Percentiles rank a stretch among this genome's conserved stretches.
Conservation (phyloP, 1,140 invertebrate genomes). For the Rhopalosiphum maidis region DNA sequence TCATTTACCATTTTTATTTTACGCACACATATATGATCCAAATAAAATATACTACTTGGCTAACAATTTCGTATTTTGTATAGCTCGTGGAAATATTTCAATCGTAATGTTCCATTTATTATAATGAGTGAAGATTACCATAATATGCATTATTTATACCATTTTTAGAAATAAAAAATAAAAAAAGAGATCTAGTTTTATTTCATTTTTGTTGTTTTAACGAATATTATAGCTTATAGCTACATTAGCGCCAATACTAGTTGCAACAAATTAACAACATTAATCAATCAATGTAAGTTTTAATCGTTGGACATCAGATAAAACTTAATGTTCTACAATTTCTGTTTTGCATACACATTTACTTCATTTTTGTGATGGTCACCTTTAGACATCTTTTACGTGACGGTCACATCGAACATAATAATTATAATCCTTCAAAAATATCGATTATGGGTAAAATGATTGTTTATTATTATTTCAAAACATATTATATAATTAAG, state of each 20-base stretch:
- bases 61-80: neutral
- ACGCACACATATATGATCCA: neutral
- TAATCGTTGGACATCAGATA: neutral
- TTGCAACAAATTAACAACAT: neutral
- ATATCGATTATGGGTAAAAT: neutral
- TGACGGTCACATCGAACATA: neutral
- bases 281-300: conserved; percentile 7
- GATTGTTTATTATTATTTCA: neutral
- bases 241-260: neutral
- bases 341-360: neutral
- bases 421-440: neutral
- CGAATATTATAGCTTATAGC: neutral
- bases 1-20: neutral
- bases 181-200: neutral
- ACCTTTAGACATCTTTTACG: neutral
- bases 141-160: neutral
- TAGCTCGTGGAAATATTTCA: neutral
- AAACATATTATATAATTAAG: neutral
- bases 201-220: neutral
- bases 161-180: neutral
- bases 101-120: neutral
- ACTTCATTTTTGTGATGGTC: neutral
- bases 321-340: neutral
- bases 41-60: neutral
- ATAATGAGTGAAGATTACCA: neutral